phyloP scores from a whole-genome alignment of 2,113 vertebrate genomes.

The Misgurnus anguillicaudatus region DNA sequence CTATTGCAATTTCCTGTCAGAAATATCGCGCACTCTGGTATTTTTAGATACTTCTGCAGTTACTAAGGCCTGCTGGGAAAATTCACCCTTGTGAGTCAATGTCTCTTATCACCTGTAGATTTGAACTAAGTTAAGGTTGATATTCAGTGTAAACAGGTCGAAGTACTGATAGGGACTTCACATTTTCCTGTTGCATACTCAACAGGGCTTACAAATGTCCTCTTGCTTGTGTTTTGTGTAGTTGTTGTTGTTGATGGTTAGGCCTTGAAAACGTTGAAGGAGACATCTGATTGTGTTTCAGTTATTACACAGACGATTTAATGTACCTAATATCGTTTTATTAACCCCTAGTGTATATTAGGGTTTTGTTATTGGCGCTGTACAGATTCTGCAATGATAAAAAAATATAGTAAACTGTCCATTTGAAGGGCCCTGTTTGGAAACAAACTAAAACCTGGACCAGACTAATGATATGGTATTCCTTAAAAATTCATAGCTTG shows the following conservation, averaged over 20 bases:
- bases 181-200: not conserved
- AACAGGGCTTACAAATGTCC: not conserved
- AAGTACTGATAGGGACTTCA: not conserved
- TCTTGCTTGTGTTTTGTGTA: not conserved
- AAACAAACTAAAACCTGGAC: not conserved
- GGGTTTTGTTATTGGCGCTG: not conserved
- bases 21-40: not conserved
- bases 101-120: conserved; percentile 36
- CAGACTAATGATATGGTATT: not conserved
- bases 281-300: not conserved
- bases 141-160: conserved; percentile 14
- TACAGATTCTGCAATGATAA: not conserved
- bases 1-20: not conserved
- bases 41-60: conserved; percentile 10
- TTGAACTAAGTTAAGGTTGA: conserved; percentile 20
- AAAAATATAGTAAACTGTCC: not conserved
- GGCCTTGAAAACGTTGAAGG: not conserved
- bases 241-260: not conserved
- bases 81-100: conserved; percentile 10
- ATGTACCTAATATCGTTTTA: not conserved
- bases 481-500: not conserved
- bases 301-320: not conserved
- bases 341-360: not conserved
- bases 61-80: conserved; percentile 28
- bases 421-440: not conserved